Evolutionary conservation across 2,797 vertebrate genomes (phyloP).

Genomic region (Scolopax bukidnonensis): DNA sequence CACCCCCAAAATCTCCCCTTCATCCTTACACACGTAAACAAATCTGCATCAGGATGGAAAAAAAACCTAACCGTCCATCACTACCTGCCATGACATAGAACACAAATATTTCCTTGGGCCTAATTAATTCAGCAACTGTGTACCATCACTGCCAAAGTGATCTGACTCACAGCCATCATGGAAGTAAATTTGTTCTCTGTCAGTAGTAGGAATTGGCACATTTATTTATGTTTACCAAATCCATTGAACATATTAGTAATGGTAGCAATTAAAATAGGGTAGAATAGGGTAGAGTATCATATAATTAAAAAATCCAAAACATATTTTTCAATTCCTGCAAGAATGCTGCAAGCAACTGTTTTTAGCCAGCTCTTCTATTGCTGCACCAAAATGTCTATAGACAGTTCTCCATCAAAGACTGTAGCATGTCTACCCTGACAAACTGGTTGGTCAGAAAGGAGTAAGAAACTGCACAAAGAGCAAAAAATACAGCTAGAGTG

Average conservation of each 20-base stretch:
- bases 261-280: background rate
- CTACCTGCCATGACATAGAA: background rate
- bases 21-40: rapidly evolving
- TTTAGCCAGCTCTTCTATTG: background rate
- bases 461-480: background rate
- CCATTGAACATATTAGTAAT: background rate
- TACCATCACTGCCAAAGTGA: background rate
- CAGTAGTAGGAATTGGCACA: background rate
- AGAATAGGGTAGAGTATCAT: background rate
- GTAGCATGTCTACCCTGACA: background rate
- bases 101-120: background rate
- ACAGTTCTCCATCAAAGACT: background rate
- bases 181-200: background rate
- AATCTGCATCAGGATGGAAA: background rate
- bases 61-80: background rate
- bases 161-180: background rate
- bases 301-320: background rate
- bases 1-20: background rate
- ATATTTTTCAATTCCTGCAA: background rate
- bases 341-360: background rate
- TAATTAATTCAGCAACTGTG: background rate
- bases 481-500: background rate
- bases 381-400: background rate
- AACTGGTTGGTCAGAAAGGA: background rate
- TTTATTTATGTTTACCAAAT: background rate